These are phyloP conservation scores for Enteromius trimaculatus DNA, from an alignment of 2,797 vertebrate genomes.

Conservation along the genomic window DNA sequence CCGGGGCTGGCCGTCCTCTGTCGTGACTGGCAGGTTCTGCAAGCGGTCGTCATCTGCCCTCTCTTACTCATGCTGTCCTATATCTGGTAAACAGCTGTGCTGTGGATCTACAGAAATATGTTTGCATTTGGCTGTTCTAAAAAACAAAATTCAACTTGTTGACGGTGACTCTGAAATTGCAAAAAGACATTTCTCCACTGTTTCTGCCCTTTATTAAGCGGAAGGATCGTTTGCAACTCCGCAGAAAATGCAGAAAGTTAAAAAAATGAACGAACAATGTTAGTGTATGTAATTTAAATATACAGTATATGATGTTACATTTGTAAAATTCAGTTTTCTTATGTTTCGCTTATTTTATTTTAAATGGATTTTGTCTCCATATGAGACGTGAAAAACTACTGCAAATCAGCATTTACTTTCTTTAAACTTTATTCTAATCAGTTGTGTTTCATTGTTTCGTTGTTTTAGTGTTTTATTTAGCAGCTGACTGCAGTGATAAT, in stretches of 20 bases:
- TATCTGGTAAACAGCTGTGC: constrained; percentile 85
- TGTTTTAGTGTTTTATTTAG: not conserved
- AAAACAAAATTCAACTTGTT: not conserved
- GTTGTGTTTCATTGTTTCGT: not conserved
- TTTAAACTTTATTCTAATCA: not conserved
- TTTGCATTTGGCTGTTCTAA: not conserved
- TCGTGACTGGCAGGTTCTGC: constrained; percentile 94
- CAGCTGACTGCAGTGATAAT: not conserved
- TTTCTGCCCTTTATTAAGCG: not conserved
- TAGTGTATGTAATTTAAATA: not conserved
- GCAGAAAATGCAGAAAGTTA: no score
- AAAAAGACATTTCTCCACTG: not conserved
- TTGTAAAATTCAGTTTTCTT: not conserved
- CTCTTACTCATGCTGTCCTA: constrained; percentile 93
- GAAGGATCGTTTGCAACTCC: not conserved
- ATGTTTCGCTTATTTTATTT: not conserved
- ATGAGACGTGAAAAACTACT: not conserved
- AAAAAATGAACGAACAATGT: not conserved
- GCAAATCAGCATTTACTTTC: not conserved
- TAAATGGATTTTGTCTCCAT: no score
- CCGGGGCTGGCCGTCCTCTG: constrained; percentile 91
- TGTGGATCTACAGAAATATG: not conserved
- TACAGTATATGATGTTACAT: not conserved
- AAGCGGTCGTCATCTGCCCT: constrained; percentile 92
- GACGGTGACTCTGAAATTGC: not conserved